A percentile compares a stretch with the other conserved stretches of the same genome.
phyloP scores from a whole-genome alignment of 2,113 vertebrate species.

The Galeopterus variegatus region DNA sequence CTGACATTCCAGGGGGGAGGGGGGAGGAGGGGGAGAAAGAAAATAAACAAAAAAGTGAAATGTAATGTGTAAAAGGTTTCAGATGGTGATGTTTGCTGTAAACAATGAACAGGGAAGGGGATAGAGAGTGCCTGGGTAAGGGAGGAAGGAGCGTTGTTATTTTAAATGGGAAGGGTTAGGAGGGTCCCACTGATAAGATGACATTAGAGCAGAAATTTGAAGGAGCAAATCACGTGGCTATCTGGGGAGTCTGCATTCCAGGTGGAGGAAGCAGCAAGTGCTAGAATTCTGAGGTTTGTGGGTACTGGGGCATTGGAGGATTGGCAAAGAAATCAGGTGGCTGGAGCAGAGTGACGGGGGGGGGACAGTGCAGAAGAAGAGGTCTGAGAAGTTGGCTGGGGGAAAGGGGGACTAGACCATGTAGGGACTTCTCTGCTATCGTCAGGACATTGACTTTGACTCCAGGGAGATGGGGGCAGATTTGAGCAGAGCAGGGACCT shows the following conservation, averaged over 20 bases:
- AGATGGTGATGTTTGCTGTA: not conserved
- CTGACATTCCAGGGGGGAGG: not conserved
- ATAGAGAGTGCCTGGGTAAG: not conserved
- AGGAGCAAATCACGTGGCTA: not conserved
- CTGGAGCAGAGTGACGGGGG: not conserved
- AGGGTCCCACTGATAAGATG: not conserved
- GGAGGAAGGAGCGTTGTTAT: no score
- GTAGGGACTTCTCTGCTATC: not conserved
- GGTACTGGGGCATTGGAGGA: not conserved
- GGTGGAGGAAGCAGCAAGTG: not conserved
- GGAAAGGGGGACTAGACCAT: not conserved
- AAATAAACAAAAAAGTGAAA: not conserved
- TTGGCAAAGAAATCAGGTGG: not conserved
- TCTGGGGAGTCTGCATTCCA: not conserved
- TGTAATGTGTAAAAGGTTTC: not conserved
- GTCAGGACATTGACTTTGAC: not conserved
- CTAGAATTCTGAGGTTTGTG: not conserved
- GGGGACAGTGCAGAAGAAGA: no score
- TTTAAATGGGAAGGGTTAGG: not conserved
- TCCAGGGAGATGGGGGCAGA: not conserved
- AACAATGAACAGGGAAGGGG: not conserved
- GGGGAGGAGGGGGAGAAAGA: not conserved
- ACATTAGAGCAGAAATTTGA: conserved; percentile 44
- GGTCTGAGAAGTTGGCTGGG: not conserved
- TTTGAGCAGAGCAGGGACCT: not conserved